These are phyloP conservation scores for Sternotherus odoratus DNA, from an alignment of 2,797 vertebrate genomes.

Conservation along the genomic window DNA sequence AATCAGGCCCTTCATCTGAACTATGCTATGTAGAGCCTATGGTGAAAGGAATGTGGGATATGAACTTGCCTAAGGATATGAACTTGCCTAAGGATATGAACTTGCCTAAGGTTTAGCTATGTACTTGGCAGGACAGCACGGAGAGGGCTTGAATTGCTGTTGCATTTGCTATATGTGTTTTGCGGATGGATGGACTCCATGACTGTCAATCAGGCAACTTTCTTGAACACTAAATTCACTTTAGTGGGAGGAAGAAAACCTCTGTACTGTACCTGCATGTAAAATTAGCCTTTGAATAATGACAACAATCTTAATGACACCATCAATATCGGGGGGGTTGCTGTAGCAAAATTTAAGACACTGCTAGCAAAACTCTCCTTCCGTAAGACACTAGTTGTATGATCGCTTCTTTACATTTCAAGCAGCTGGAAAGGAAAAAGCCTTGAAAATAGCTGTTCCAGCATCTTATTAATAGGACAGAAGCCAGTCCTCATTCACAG, in stretches of 20 bases:
- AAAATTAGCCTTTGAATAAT: background rate
- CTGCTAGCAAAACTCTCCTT: background rate
- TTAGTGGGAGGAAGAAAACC: background rate
- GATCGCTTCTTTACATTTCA: no score
- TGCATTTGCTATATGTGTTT: background rate
- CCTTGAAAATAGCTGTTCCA: no score
- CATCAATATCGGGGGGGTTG: background rate
- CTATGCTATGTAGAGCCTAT: background rate
- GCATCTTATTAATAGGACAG: no score
- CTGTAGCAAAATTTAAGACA: conserved; percentile 18
- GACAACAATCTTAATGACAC: background rate
- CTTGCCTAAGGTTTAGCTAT: background rate
- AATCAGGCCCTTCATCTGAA: background rate
- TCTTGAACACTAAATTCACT: background rate
- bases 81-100: no score
- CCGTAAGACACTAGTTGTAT: conserved; percentile 4
- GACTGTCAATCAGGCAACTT: background rate
- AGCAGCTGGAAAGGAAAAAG: no score
- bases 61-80: background rate
- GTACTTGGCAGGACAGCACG: no score
- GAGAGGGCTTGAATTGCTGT: background rate
- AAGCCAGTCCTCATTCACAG: no score
- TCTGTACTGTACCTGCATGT: background rate
- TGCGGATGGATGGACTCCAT: rapidly evolving
- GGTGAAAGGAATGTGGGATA: background rate